phyloP scores from a whole-genome alignment of 2,797 vertebrate genomes.

The Crocodylus rhombifer region DNA sequence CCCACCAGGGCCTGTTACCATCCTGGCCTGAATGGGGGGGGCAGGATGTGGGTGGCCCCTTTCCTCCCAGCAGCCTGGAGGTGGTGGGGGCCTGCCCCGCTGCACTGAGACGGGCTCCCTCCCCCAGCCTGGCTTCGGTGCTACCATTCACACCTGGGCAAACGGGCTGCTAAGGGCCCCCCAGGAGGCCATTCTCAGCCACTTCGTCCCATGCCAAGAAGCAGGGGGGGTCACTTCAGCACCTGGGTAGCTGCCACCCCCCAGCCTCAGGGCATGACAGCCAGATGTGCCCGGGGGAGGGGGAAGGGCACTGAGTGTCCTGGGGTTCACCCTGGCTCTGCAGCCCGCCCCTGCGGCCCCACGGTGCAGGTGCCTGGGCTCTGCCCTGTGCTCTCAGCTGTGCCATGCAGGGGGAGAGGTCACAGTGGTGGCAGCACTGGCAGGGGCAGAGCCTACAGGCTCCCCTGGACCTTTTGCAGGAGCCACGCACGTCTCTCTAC shows the following conservation, averaged over 20 bases:
- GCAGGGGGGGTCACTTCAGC: background rate
- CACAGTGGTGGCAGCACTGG: too few species aligned
- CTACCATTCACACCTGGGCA: slow-evolving; percentile 32
- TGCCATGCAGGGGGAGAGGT: too few species aligned
- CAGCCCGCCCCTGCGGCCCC: too few species aligned
- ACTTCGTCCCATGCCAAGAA: background rate
- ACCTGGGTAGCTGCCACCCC: background rate
- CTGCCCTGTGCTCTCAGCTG: too few species aligned
- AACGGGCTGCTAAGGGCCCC: slow-evolving; percentile 59
- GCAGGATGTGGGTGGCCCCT: background rate
- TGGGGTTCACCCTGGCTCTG: background rate
- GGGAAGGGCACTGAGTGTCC: background rate
- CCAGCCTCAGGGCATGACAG: too few species aligned
- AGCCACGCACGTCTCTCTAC: too few species aligned
- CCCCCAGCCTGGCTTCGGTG: background rate
- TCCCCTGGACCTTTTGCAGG: too few species aligned
- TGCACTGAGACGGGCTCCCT: rapidly evolving
- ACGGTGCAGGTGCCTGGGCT: too few species aligned
- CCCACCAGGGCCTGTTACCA: background rate
- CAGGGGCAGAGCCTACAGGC: too few species aligned
- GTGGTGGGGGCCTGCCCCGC: too few species aligned
- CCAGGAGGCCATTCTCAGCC: background rate
- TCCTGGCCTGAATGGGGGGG: background rate
- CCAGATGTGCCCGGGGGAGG: too few species aligned
- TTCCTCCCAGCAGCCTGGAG: background rate